phyloP scores from a whole-genome alignment of 1,140 invertebrate species.

The Neoseiulus cucumeris region DNA sequence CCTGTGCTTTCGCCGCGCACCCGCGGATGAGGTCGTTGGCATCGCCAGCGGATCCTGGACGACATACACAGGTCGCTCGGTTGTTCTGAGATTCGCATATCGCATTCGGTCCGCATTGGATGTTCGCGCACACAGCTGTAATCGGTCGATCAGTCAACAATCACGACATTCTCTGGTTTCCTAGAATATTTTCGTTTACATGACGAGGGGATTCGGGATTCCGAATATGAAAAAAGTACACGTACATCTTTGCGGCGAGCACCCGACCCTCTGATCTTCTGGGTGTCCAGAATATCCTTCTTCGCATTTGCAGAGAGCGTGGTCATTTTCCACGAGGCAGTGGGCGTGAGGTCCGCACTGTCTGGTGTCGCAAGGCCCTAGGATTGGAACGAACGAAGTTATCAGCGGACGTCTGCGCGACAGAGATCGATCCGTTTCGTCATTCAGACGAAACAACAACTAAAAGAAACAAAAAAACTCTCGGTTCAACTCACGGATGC shows the following conservation, averaged over 20 bases:
- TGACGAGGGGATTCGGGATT: no score
- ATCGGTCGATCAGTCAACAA: conserved; percentile 1
- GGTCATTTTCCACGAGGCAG: conserved; percentile 57
- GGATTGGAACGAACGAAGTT: background rate
- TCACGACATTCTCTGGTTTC: no score
- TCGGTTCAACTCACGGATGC: background rate
- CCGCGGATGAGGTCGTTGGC: conserved; percentile 19
- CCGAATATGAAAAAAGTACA: no score
- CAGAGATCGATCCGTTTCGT: no score
- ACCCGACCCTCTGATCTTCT: conserved; percentile 27
- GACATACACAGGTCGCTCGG: conserved; percentile 59
- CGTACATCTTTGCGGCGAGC: conserved; percentile 15
- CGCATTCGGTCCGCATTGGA: conserved; percentile 71
- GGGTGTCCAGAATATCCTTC: conserved; percentile 62
- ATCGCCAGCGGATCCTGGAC: conserved; percentile 40
- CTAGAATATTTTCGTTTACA: no score
- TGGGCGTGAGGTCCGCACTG: conserved; percentile 74
- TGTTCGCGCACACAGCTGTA: conserved; percentile 52
- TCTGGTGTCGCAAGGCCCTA: conserved; percentile 63
- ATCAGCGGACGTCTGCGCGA: no score
- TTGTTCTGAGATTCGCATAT: conserved; percentile 59
- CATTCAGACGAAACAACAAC: no score
- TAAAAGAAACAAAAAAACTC: no score
- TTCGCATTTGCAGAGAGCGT: conserved; percentile 60
- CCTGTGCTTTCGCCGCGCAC: conserved; percentile 16